Percentiles rank a stretch among this genome's conserved stretches.
phyloP scores from a whole-genome alignment of 1,140 invertebrate species.

The Protaetia brevitarsis region DNA sequence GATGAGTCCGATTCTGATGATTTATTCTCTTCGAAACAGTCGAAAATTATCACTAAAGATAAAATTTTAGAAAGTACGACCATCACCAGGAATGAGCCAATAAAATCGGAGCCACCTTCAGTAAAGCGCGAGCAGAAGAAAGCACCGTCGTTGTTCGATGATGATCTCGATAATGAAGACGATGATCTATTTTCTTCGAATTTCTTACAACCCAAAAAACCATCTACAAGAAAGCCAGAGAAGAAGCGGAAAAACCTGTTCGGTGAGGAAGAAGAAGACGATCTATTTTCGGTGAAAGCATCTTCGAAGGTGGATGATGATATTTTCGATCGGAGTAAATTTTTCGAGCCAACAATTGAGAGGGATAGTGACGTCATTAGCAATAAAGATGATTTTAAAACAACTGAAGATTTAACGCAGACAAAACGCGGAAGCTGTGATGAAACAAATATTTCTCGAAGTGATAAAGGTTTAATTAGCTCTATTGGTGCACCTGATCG shows the following conservation, averaged over 20 bases:
- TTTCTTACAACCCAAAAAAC: neutral
- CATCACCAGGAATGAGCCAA: neutral
- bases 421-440: too few relatives aligned
- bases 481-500: too few relatives aligned
- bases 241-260: neutral
- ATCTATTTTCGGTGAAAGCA: neutral
- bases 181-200: neutral
- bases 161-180: neutral
- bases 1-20: neutral
- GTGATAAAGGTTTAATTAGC: too few relatives aligned
- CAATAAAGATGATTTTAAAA: too few relatives aligned
- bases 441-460: too few relatives aligned
- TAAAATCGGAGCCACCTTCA: neutral
- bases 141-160: neutral
- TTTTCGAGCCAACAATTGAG: too few relatives aligned
- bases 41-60: neutral
- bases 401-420: too few relatives aligned
- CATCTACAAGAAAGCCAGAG: neutral
- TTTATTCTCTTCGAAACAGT: neutral
- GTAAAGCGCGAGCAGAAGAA: neutral
- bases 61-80: neutral
- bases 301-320: too few relatives aligned
- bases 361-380: too few relatives aligned
- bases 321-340: too few relatives aligned
- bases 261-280: neutral